These are phyloP conservation scores for Perizoma flavofasciatum DNA, from an alignment of 2,888 invertebrate genomes.

Conservation along the genomic window DNA sequence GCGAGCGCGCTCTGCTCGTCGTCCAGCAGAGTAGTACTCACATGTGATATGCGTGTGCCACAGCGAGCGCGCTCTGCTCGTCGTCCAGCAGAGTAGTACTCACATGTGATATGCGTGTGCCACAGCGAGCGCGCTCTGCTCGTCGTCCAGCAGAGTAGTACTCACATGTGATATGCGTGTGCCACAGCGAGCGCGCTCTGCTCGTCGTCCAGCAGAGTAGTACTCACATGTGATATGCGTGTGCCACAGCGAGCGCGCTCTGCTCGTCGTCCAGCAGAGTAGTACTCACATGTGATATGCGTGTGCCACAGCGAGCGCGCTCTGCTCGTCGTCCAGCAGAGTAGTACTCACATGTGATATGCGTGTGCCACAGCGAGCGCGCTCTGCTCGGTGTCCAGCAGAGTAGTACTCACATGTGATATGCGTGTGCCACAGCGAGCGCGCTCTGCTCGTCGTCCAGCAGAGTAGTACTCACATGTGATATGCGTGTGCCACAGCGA, in stretches of 20 bases:
- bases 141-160: slow-evolving; percentile 50
- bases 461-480: slow-evolving; percentile 61
- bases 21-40: slow-evolving; percentile 57
- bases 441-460: slow-evolving; percentile 49
- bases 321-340: slow-evolving; percentile 52
- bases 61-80: slow-evolving; percentile 48
- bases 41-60: slow-evolving; percentile 68
- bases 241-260: slow-evolving; percentile 51
- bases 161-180: slow-evolving; percentile 71
- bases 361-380: slow-evolving; percentile 60
- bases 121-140: slow-evolving; percentile 50
- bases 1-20: slow-evolving; percentile 50
- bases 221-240: slow-evolving; percentile 70
- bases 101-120: slow-evolving; percentile 68
- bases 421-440: slow-evolving; percentile 63
- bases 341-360: slow-evolving; percentile 63
- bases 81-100: slow-evolving; percentile 56
- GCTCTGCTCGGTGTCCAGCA: slow-evolving; percentile 52
- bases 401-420: slow-evolving; percentile 60
- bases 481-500: slow-evolving; percentile 65
- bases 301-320: slow-evolving; percentile 55
- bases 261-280: slow-evolving; percentile 53
- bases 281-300: slow-evolving; percentile 67
- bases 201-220: slow-evolving; percentile 52
- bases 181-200: slow-evolving; percentile 51